A percentile compares a stretch with the other conserved stretches of the same genome.
Conservation (phyloP, 2,888 invertebrate species). For the Cordilura impudica region DNA sequence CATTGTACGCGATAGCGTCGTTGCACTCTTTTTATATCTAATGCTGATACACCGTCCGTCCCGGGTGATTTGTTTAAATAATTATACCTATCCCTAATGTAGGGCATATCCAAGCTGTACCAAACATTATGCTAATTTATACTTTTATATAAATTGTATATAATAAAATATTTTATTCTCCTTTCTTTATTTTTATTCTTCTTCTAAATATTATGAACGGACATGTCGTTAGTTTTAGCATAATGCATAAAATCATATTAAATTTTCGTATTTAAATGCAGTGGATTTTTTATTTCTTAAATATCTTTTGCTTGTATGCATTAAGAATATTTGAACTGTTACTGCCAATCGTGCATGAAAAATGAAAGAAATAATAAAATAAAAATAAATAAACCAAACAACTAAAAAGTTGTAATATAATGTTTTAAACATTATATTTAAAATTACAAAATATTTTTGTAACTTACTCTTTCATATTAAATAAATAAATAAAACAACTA, state of each 20-base stretch:
- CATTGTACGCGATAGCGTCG: too few relatives aligned
- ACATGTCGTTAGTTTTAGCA: slow-evolving; percentile 15
- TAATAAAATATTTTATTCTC: slow-evolving; percentile 52
- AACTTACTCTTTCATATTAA: neutral
- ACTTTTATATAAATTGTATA: slow-evolving; percentile 49
- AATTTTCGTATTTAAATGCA: slow-evolving; percentile 25
- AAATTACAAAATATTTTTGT: slow-evolving; percentile 20
- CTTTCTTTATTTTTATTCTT: neutral
- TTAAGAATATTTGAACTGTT: slow-evolving; percentile 73
- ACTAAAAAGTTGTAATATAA: neutral
- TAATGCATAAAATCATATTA: slow-evolving; percentile 50
- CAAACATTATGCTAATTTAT: slow-evolving; percentile 43
- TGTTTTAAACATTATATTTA: slow-evolving; percentile 48
- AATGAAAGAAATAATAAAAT: slow-evolving; percentile 11
- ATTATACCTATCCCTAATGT: too few relatives aligned
- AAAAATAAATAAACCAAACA: neutral
- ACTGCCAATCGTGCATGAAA: slow-evolving; percentile 75
- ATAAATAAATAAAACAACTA: neutral
- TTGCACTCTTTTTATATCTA: too few relatives aligned
- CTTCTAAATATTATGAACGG: slow-evolving; percentile 37
- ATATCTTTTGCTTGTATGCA: slow-evolving; percentile 63
- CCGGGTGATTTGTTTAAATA: too few relatives aligned
- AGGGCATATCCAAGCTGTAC: neutral
- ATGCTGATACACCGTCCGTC: too few relatives aligned
- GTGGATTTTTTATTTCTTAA: neutral